Percentiles rank a stretch among this genome's conserved stretches.
These are phyloP conservation scores for Lates calcarifer DNA, from an alignment of 2,113 vertebrate species.

Conservation along the genomic window DNA sequence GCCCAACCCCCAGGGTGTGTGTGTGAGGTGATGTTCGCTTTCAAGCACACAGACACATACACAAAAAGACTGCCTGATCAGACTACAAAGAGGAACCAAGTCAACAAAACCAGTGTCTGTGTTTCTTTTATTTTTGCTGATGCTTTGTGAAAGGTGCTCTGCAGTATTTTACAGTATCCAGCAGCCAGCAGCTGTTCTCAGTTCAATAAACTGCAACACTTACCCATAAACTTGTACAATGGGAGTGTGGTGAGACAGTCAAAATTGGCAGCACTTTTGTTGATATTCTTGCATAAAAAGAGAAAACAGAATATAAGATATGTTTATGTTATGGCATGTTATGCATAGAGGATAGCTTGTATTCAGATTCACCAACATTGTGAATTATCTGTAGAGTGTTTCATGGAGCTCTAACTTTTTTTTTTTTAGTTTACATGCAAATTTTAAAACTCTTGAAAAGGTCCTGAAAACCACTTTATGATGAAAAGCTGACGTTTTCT, in stretches of 20 bases:
- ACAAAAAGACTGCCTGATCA: not conserved
- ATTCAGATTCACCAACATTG: not conserved
- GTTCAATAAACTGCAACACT: too few relatives aligned
- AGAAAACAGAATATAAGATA: not conserved
- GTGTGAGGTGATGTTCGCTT: slow-evolving; percentile 13
- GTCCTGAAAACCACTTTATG: not conserved
- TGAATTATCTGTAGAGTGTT: not conserved
- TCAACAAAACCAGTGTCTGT: slow-evolving; percentile 8
- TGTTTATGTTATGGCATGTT: not conserved
- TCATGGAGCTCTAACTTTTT: not conserved
- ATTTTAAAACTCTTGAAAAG: not conserved
- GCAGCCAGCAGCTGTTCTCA: too few relatives aligned
- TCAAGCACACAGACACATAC: slow-evolving; percentile 6
- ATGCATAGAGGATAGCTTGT: not conserved
- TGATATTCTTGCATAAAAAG: not conserved
- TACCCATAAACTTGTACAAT: too few relatives aligned
- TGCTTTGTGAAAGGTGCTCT: not conserved
- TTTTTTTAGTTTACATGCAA: not conserved
- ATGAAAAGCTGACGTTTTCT: slow-evolving; percentile 2
- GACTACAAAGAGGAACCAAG: not conserved
- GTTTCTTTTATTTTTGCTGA: not conserved
- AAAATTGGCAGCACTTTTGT: not conserved
- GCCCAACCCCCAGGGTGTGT: slow-evolving; percentile 2
- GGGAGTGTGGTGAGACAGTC: not conserved
- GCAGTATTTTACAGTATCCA: too few relatives aligned